These are phyloP conservation scores for Sebastes glaucus DNA, from an alignment of 2,797 vertebrate genomes.

Conservation along the genomic window DNA sequence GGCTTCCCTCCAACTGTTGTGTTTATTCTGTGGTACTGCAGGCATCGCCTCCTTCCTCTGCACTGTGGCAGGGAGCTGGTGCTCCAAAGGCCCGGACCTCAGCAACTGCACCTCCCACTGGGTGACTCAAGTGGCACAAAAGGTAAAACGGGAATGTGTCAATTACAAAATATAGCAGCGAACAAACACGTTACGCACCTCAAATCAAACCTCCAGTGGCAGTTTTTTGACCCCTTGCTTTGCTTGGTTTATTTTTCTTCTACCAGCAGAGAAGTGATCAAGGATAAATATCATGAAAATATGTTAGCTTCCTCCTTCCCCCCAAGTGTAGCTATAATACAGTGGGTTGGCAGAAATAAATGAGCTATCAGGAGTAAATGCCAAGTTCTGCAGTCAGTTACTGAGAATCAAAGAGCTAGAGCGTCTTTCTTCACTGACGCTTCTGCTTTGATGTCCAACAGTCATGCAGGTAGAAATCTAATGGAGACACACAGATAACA, in stretches of 20 bases:
- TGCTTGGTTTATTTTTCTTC: slow-evolving; percentile 20
- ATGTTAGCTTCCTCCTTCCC: not conserved
- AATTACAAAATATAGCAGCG: slow-evolving; percentile 19
- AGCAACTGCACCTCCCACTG: slow-evolving; percentile 99
- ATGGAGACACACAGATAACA: slow-evolving; percentile 42
- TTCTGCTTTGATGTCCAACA: slow-evolving; percentile 61
- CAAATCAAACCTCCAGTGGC: not conserved
- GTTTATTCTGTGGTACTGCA: slow-evolving; percentile 76
- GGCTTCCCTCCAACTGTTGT: slow-evolving; percentile 58
- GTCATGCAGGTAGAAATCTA: slow-evolving; percentile 50
- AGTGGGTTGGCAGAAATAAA: slow-evolving; percentile 27
- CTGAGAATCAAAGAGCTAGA: slow-evolving; percentile 49
- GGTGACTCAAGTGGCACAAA: slow-evolving; percentile 98
- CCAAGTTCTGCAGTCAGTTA: slow-evolving; percentile 44
- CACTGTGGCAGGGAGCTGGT: slow-evolving; percentile 89
- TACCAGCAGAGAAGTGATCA: slow-evolving; percentile 4
- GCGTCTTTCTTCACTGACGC: slow-evolving; percentile 37
- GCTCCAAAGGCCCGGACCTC: slow-evolving; percentile 93
- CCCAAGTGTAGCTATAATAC: slow-evolving; percentile 7
- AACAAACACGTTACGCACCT: not conserved
- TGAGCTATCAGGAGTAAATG: slow-evolving; percentile 26
- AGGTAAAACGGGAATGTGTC: slow-evolving; percentile 84
- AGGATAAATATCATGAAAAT: slow-evolving; percentile 12
- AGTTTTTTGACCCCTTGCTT: slow-evolving; percentile 6
- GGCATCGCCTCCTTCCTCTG: slow-evolving; percentile 96